Evolutionary conservation across 2,888 invertebrate genomes (phyloP).

Genomic region (Cephus sareptanus): DNA sequence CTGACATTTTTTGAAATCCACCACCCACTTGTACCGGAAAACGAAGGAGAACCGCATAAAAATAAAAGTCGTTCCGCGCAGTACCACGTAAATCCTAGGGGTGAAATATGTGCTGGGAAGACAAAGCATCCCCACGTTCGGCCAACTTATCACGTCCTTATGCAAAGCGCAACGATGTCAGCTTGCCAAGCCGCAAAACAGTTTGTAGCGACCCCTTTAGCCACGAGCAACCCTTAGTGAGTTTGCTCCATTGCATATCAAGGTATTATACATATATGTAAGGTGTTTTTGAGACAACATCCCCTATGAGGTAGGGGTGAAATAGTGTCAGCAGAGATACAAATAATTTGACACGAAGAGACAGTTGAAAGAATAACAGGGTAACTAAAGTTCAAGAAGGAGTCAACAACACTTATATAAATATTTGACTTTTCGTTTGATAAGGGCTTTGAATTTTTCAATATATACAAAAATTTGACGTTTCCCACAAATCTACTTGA

Average conservation of each 20-base stretch:
- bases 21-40: neutral
- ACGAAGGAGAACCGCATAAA: neutral
- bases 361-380: too few species aligned
- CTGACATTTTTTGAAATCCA: neutral
- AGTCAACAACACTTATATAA: neutral
- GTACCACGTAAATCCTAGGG: slow-evolving; percentile 6
- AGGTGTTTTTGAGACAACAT: neutral
- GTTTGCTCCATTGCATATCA: neutral
- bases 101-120: slow-evolving; percentile 21
- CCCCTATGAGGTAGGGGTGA: neutral
- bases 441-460: neutral
- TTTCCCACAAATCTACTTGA: neutral
- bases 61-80: neutral
- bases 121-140: slow-evolving; percentile 21
- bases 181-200: slow-evolving; percentile 25
- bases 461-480: too few species aligned
- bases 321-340: neutral
- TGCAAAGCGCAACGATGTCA: slow-evolving; percentile 26
- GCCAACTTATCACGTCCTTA: slow-evolving; percentile 24
- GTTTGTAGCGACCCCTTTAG: slow-evolving; percentile 16
- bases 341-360: neutral
- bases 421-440: neutral
- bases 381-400: neutral
- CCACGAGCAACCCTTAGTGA: neutral
- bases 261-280: neutral